Evolutionary conservation across 2,888 invertebrate genomes (phyloP), one percentile per base, ranked within the genome.

Genomic region (Volucella zonaria): DNA sequence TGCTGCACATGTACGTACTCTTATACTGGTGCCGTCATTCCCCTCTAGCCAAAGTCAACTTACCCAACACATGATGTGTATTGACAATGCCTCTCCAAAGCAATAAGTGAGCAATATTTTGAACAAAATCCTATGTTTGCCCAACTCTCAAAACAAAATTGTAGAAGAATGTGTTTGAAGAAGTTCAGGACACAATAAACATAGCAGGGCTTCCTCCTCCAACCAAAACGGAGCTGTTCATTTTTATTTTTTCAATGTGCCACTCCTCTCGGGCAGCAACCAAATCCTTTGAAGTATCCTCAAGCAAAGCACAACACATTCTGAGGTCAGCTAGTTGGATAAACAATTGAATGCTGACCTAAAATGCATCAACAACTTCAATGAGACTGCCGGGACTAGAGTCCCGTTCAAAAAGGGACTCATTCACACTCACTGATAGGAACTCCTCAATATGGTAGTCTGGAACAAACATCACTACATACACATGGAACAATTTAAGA

Each of bases 201-300:
- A 6, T 31, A 1, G 31, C 1, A 31, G 6, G 6, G 31, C 31
- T 58, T 58, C 23, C 42, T 12, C 31, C 54, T 43, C 31, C 56
- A n/a, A 51, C 59, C 51, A n/a, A 40, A 54, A 42, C 23, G 14
- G 2, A 40, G 23, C 23, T 66, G 64, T 64, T 11, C 47, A 14
- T 56, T 75, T 52, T 18, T 43, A 42, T 74, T 61, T 62, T n/a
- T 18, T 47, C 49, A 14, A 38, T 31, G 8, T 8, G 42, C 8
- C n/a, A 2, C 31, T 14, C 14, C 62, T 45, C 15, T n/a, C 10
- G 47, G 31, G 42, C 64, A 61, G 78, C 78, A 67, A 73, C 73
- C 45, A 77, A 82, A 74, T 78, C 56, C 67, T 73, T 82, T 77
- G 49, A 64, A 82, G 77, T 68, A 68, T 71, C 76, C 81, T 75